phyloP scores from a whole-genome alignment of 1,140 invertebrate genomes.

The Scaptomyza montana region DNA sequence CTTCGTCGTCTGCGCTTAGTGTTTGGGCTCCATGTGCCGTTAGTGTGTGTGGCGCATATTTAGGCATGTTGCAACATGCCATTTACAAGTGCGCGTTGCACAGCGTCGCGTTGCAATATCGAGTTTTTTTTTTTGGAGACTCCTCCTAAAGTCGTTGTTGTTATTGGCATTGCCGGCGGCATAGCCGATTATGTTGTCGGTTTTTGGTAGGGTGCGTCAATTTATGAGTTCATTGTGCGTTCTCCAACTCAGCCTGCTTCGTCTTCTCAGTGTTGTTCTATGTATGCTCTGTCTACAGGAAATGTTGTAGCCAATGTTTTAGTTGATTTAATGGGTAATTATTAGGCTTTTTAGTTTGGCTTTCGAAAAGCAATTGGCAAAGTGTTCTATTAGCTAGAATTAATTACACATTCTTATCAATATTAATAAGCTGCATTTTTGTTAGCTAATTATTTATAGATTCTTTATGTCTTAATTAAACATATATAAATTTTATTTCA shows the following conservation, averaged over 20 bases:
- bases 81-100: conserved; percentile 73
- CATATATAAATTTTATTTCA: too few relatives aligned
- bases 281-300: conserved; percentile 43
- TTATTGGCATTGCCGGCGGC: conserved; percentile 64
- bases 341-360: conserved; percentile 12
- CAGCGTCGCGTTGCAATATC: conserved; percentile 58
- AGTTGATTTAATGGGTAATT: conserved; percentile 44
- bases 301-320: conserved; percentile 60
- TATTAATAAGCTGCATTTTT: neutral
- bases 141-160: conserved; percentile 8
- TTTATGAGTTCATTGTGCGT: conserved; percentile 82
- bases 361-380: neutral
- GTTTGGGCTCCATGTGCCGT: conserved; percentile 46
- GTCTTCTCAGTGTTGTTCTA: neutral
- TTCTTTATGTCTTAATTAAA: too few relatives aligned
- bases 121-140: conserved; percentile 28
- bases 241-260: neutral
- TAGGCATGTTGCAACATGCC: conserved; percentile 81
- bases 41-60: conserved; percentile 76
- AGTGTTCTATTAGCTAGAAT: conserved; percentile 23
- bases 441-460: too few relatives aligned
- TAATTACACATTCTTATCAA: neutral
- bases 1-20: neutral
- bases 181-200: conserved; percentile 79
- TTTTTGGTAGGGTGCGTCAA: conserved; percentile 74